Conservation (phyloP, 1,140 invertebrate genomes). For the Pararge aegeria region DNA sequence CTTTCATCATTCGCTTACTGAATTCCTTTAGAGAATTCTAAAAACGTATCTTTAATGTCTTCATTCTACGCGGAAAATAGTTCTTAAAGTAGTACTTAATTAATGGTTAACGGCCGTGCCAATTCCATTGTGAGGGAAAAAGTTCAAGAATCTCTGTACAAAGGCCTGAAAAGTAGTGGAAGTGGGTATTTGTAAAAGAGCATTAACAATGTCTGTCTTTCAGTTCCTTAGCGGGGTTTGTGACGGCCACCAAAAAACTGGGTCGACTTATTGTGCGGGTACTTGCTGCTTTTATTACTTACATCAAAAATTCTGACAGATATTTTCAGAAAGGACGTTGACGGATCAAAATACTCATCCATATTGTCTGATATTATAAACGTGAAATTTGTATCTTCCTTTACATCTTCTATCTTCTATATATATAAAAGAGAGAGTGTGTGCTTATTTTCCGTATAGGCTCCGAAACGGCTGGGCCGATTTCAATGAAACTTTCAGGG, state of each 20-base stretch:
- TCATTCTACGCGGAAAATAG: conserved; percentile 10
- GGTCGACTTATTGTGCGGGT: conserved; percentile 22
- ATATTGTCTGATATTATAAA: no score
- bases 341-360: no score
- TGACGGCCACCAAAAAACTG: conserved; percentile 19
- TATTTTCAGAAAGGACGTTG: no score
- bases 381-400: no score
- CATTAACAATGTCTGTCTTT: conserved; percentile 31
- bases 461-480: no score
- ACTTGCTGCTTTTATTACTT: conserved; percentile 6
- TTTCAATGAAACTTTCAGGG: no score
- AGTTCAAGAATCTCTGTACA: conserved; percentile 29
- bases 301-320: not conserved
- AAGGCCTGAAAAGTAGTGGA: conserved; percentile 27
- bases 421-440: no score
- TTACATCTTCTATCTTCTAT: no score
- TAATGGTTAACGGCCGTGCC: conserved; percentile 31
- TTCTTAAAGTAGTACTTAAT: conserved; percentile 25
- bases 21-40: not conserved
- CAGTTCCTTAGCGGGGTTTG: conserved; percentile 21
- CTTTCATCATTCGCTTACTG: not conserved
- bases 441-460: no score
- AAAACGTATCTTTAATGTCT: conserved; percentile 3
- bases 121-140: conserved; percentile 28
- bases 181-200: conserved; percentile 30